A percentile compares a stretch with the other conserved stretches of the same genome.
phyloP scores from a whole-genome alignment of 2,113 vertebrate genomes.

The Tor tambroides region DNA sequence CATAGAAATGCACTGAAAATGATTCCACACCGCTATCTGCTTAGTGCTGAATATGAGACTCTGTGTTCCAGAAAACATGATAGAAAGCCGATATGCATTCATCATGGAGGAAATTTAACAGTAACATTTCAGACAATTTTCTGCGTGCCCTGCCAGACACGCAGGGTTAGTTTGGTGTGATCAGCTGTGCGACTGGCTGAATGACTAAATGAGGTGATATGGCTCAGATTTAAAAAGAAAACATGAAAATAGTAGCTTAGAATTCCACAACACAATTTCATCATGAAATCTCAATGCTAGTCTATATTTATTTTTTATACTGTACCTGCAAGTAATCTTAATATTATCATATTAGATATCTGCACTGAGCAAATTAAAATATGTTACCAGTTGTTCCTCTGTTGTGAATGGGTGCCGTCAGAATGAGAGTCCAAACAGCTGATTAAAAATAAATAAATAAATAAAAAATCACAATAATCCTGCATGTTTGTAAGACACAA shows the following conservation, averaged over 20 bases:
- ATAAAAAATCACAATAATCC: too few relatives aligned
- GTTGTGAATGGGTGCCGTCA: too few relatives aligned
- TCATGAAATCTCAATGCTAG: background rate
- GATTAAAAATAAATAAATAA: too few relatives aligned
- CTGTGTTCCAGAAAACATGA: slow-evolving; percentile 56
- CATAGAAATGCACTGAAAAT: slow-evolving; percentile 46
- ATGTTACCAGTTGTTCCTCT: too few relatives aligned
- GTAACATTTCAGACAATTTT: slow-evolving; percentile 44
- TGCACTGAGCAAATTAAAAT: background rate
- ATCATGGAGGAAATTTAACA: slow-evolving; percentile 50
- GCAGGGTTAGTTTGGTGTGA: slow-evolving; percentile 20
- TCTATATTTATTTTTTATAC: background rate
- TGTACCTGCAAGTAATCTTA: background rate
- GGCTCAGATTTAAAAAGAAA: background rate
- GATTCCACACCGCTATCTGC: slow-evolving; percentile 58
- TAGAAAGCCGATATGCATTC: slow-evolving; percentile 55
- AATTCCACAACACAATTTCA: background rate
- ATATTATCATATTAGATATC: background rate
- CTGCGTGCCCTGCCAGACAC: slow-evolving; percentile 15
- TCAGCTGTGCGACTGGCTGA: slow-evolving; percentile 9
- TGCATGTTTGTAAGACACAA: too few relatives aligned
- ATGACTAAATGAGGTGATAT: background rate
- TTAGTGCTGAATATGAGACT: slow-evolving; percentile 57
- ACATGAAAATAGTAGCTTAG: background rate
- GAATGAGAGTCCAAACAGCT: too few relatives aligned